These are phyloP conservation scores for Seriola dumerili DNA, from an alignment of 2,113 vertebrate species.

Conservation along the genomic window DNA sequence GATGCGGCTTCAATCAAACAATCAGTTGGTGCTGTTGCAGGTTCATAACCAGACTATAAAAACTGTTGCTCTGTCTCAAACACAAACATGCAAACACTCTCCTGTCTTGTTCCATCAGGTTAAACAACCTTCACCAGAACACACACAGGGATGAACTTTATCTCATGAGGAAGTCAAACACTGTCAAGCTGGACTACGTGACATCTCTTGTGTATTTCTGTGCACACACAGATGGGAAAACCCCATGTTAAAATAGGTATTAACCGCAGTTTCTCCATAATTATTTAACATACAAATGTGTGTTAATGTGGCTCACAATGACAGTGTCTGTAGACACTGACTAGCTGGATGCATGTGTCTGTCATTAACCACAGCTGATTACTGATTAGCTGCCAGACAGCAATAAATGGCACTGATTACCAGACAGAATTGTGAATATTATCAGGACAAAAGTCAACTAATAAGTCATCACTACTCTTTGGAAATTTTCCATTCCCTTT, in stretches of 20 bases:
- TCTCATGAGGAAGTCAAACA: slow-evolving; percentile 44
- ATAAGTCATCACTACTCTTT: slow-evolving; percentile 44
- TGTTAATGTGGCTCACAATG: neutral
- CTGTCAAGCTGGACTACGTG: neutral
- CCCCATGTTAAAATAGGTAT: neutral
- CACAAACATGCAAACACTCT: neutral
- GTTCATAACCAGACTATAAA: neutral
- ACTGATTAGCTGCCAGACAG: slow-evolving; percentile 36
- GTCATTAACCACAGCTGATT: slow-evolving; percentile 8
- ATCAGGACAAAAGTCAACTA: slow-evolving; percentile 30
- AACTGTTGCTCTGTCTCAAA: neutral
- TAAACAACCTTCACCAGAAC: slow-evolving; percentile 46
- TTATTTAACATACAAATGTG: neutral
- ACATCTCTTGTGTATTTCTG: neutral
- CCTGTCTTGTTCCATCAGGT: slow-evolving; percentile 50
- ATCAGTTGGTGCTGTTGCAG: neutral
- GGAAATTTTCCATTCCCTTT: slow-evolving; percentile 15
- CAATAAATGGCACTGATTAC: slow-evolving; percentile 40
- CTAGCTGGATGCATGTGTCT: neutral
- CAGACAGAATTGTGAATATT: slow-evolving; percentile 2
- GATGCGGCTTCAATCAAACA: neutral
- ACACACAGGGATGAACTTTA: slow-evolving; percentile 10
- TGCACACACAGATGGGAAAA: neutral
- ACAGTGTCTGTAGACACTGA: neutral
- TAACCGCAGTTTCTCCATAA: neutral